These are phyloP conservation scores for Choristoneura fumiferana DNA, from an alignment of 1,140 invertebrate species.

Conservation along the genomic window DNA sequence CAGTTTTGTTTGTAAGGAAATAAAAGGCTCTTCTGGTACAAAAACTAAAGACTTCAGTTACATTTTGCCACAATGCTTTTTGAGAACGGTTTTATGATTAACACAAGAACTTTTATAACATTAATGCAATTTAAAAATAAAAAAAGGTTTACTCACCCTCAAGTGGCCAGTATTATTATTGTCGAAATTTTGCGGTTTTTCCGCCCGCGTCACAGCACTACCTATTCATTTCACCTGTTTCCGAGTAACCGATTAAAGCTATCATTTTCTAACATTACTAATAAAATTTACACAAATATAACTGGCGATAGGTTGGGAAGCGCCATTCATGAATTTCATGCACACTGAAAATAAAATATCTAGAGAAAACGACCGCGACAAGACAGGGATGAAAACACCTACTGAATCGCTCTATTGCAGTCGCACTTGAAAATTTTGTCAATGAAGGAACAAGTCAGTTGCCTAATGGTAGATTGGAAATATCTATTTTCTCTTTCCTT, in stretches of 20 bases:
- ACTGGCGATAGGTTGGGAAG: constrained; percentile 54
- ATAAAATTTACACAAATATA: constrained; percentile 56
- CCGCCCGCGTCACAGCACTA: constrained; percentile 57
- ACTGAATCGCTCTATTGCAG: not conserved
- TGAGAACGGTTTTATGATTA: not conserved
- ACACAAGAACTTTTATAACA: not conserved
- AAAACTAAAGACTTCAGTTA: not conserved
- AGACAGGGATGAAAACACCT: not conserved
- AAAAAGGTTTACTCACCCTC: constrained; percentile 38
- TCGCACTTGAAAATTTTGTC: not conserved
- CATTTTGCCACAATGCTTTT: not conserved
- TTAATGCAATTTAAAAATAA: not conserved
- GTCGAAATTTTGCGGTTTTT: constrained; percentile 55
- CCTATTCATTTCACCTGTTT: constrained; percentile 62
- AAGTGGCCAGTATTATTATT: constrained; percentile 45
- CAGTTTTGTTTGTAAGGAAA: constrained; percentile 72
- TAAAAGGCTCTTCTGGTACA: not conserved
- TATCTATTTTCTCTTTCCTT: not conserved
- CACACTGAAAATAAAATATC: constrained; percentile 49
- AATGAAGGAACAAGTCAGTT: not conserved
- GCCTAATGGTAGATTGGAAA: not conserved
- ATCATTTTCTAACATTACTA: constrained; percentile 70
- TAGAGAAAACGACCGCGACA: not conserved
- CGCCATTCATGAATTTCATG: constrained; percentile 70
- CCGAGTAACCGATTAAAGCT: constrained; percentile 50